phyloP scores from a whole-genome alignment of 2,888 invertebrate species.

The Conus canariensis region DNA sequence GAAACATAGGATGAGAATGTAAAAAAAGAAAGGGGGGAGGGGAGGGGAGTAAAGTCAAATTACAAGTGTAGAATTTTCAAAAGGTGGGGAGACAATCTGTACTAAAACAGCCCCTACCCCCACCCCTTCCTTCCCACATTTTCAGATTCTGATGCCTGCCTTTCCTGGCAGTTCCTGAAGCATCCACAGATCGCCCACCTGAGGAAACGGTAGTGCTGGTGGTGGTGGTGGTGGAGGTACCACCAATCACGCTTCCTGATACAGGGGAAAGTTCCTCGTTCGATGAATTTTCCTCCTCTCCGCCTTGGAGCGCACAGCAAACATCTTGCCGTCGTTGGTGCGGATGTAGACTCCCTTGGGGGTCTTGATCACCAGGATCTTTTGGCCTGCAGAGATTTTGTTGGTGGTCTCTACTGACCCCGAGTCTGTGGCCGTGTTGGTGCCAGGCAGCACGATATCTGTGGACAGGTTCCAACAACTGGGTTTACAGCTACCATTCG shows the following conservation, averaged over 20 bases:
- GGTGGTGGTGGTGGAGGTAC: constrained; percentile 45
- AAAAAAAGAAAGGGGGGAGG: too few species aligned
- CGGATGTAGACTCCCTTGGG: constrained; percentile 98
- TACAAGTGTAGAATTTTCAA: too few species aligned
- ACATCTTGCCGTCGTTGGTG: constrained; percentile 94
- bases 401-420: constrained; percentile 84
- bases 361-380: constrained; percentile 95
- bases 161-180: background rate
- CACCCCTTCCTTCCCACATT: too few species aligned
- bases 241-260: constrained; percentile 44
- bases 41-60: too few species aligned
- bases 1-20: too few species aligned
- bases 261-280: background rate
- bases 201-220: constrained; percentile 46
- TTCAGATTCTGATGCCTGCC: too few species aligned
- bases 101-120: too few species aligned
- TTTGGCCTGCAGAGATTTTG: constrained; percentile 95
- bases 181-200: background rate
- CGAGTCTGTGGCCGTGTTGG: constrained; percentile 93
- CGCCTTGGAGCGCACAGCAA: constrained; percentile 85
- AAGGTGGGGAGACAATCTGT: too few species aligned
- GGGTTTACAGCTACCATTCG: background rate
- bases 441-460: constrained; percentile 83
- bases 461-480: constrained; percentile 51
- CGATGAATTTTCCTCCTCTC: constrained; percentile 9